Evolutionary conservation across 2,113 vertebrate genomes (phyloP), one percentile per base, ranked within the genome.

Genomic region (Sterrhoptilus dennistouni): DNA sequence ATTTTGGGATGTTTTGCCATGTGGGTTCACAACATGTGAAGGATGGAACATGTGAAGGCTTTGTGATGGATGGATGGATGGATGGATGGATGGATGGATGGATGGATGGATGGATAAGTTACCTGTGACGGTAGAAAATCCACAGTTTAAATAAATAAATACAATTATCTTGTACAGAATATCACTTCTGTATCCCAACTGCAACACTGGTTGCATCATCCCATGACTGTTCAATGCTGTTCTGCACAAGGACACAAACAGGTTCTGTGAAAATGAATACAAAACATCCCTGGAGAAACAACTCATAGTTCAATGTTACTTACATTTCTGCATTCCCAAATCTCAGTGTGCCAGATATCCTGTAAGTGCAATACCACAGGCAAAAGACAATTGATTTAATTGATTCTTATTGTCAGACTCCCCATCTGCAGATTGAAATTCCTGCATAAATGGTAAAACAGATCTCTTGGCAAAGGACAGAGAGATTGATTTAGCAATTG

Each of bases 381-480:
- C 35, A 77, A 70, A 93, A 86, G 59, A 42, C 64, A 63, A 78
- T 52, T 77, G 71, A 33, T 90, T 85, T 90, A 94, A 96, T 93
- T 96, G 92, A 86, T 94, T 96, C 76, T 68, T 66, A 86, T 40
- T 94, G 95, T 68, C 90, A 78, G 71, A 93, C 40, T 86, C 82
- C 38, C 59, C 85, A 69, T 63, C 38, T 47, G 23, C 44, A 92
- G 60, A 91, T 38, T 93, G 82, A 83, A 94, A 83, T 88, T 78
- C 88, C 87, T 83, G 47, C 49, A 60, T 92, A 89, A 96, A 94
- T 68, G 49, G 52, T 93, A 94, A 93, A 96, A 88, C 93, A 97
- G 90, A 96, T 80, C 40, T 86, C 72, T 88, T 94, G 95, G 92
- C 90, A 94, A 86, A 90, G 40, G 60, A 78, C 31, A 81, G 72